Conservation (phyloP, 2,888 invertebrate genomes). For the Phytoseiulus persimilis region DNA sequence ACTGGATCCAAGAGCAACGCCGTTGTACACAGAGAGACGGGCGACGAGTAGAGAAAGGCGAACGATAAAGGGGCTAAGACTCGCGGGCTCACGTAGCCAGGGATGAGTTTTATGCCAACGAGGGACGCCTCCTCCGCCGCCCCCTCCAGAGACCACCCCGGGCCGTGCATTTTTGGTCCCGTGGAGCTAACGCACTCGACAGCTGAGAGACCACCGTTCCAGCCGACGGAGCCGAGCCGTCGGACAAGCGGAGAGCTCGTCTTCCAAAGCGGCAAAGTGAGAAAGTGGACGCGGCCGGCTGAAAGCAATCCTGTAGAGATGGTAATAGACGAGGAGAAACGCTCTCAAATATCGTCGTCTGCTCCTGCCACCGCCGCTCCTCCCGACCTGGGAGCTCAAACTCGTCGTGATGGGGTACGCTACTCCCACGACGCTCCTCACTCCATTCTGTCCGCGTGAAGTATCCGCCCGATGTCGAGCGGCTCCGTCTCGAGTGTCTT, state of each 20-base stretch:
- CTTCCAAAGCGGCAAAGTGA: background rate
- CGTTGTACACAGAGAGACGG: background rate
- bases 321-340: background rate
- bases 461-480: no score
- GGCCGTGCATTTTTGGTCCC: slow-evolving; percentile 24
- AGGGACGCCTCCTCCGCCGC: background rate
- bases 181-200: slow-evolving; percentile 7
- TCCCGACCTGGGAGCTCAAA: background rate
- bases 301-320: background rate
- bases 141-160: background rate
- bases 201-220: background rate
- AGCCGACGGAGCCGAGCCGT: background rate
- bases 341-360: background rate
- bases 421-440: background rate
- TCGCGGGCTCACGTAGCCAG: background rate
- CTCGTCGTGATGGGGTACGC: background rate
- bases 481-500: no score
- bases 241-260: background rate
- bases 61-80: background rate
- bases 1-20: background rate
- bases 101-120: background rate
- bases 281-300: background rate
- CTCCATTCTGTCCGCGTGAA: background rate
- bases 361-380: background rate
- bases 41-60: background rate